Conservation (phyloP, 53 echinoderm and acorn worm genomes). For the Henricia sp. region DNA sequence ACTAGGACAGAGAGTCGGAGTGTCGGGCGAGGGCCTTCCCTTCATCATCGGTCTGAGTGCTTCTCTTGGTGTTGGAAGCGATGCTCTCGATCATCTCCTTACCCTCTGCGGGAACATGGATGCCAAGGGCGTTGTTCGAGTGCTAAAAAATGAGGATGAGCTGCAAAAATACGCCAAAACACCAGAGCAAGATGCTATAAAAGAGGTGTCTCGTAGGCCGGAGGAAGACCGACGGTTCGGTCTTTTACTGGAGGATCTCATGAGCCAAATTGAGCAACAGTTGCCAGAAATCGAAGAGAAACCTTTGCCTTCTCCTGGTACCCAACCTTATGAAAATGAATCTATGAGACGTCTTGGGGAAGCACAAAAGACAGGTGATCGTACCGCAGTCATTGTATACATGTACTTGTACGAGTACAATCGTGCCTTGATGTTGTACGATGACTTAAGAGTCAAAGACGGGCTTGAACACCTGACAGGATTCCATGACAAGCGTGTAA, state of each 20-base stretch:
- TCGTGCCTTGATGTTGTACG: slow-evolving; percentile 68
- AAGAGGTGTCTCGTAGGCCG: slow-evolving; percentile 24
- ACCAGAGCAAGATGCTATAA: slow-evolving; percentile 66
- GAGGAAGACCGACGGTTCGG: slow-evolving; percentile 19
- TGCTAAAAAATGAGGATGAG: slow-evolving; percentile 42
- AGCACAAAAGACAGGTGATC: slow-evolving; percentile 9
- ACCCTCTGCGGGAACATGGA: slow-evolving; percentile 81
- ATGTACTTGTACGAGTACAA: slow-evolving; percentile 73
- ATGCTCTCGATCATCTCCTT: slow-evolving; percentile 61
- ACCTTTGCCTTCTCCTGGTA: slow-evolving; percentile 45
- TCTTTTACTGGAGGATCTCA: slow-evolving; percentile 41
- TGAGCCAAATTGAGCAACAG: slow-evolving; percentile 59
- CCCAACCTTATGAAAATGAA: slow-evolving; percentile 55
- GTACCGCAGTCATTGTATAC: slow-evolving; percentile 32
- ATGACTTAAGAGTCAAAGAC: slow-evolving; percentile 72
- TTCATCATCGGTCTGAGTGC: slow-evolving; percentile 80
- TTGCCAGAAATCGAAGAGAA: slow-evolving; percentile 7
- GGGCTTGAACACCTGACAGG: slow-evolving; percentile 55
- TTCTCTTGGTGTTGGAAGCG: slow-evolving; percentile 70
- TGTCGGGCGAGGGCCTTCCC: slow-evolving; percentile 54
- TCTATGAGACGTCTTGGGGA: slow-evolving; percentile 26
- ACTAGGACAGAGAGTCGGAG: slow-evolving; percentile 40
- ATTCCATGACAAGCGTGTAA: slow-evolving; percentile 20
- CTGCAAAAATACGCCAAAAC: slow-evolving; percentile 58
- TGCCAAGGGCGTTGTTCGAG: slow-evolving; percentile 58